A percentile compares a stretch with the other conserved stretches of the same genome.
These are phyloP conservation scores for Dryoscopus gambensis DNA, from an alignment of 2,113 vertebrate genomes.

Conservation along the genomic window DNA sequence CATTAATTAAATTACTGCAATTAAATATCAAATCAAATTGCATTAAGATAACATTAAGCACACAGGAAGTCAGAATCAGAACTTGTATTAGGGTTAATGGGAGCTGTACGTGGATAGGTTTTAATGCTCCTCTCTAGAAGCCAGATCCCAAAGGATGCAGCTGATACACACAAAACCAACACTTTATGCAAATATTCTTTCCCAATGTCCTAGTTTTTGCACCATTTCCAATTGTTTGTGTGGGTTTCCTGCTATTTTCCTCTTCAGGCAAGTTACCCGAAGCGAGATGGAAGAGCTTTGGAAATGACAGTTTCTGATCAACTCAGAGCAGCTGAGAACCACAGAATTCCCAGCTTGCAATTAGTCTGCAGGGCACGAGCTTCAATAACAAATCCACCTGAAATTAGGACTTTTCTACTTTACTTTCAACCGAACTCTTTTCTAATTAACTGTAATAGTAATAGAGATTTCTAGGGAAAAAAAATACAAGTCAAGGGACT, in stretches of 20 bases:
- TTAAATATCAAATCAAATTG: slow-evolving; percentile 30
- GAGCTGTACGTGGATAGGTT: neutral
- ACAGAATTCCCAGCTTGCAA: neutral
- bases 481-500: neutral
- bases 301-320: neutral
- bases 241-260: neutral
- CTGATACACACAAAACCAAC: neutral
- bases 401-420: neutral
- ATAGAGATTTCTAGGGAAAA: neutral
- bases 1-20: slow-evolving; percentile 58
- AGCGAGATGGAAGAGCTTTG: neutral
- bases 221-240: neutral
- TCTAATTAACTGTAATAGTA: neutral
- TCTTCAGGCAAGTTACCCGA: neutral
- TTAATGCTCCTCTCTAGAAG: neutral
- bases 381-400: neutral
- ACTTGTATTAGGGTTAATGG: neutral
- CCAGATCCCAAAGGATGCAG: neutral
- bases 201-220: neutral
- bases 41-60: slow-evolving; percentile 14
- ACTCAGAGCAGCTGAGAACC: neutral
- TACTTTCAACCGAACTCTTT: neutral
- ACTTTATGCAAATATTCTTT: neutral
- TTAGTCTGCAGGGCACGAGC: neutral
- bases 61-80: slow-evolving; percentile 5